Evolutionary conservation across 2,113 vertebrate species (phyloP).

Genomic region (Pelusios castaneus): DNA sequence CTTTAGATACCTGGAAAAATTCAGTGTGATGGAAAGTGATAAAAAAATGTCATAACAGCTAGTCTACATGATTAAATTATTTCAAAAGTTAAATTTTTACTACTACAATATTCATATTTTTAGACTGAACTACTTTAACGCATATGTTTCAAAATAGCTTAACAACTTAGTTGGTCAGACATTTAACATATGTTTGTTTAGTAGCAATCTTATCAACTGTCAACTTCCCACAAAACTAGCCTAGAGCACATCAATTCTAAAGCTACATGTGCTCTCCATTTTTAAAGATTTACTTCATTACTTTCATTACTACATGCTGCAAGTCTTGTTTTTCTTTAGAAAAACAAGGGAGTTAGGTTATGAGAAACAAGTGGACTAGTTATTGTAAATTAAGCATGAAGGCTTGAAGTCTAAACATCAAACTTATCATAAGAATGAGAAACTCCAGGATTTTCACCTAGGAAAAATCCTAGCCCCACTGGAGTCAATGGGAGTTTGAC

Average conservation of each 20-base stretch:
- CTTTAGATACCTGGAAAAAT: background rate
- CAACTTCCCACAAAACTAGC: background rate
- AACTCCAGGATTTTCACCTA: background rate
- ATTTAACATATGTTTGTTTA: background rate
- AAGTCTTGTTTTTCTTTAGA: background rate
- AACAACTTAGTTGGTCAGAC: background rate
- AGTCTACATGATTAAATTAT: background rate
- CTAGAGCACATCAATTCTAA: background rate
- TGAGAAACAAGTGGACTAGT: background rate
- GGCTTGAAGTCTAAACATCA: background rate
- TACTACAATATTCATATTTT: background rate
- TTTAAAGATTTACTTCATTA: background rate
- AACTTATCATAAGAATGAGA: background rate
- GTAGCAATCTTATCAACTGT: background rate
- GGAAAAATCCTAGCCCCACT: background rate
- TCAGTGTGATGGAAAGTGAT: accelerated
- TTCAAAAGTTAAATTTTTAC: background rate
- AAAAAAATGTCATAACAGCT: background rate
- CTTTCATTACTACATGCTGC: background rate
- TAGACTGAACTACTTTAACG: background rate
- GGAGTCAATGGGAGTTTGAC: background rate
- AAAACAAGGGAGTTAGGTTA: background rate
- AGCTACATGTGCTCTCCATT: background rate
- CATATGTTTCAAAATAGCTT: background rate
- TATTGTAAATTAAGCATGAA: background rate